phyloP scores from a whole-genome alignment of 2,797 vertebrate species.

The Clamator glandarius region DNA sequence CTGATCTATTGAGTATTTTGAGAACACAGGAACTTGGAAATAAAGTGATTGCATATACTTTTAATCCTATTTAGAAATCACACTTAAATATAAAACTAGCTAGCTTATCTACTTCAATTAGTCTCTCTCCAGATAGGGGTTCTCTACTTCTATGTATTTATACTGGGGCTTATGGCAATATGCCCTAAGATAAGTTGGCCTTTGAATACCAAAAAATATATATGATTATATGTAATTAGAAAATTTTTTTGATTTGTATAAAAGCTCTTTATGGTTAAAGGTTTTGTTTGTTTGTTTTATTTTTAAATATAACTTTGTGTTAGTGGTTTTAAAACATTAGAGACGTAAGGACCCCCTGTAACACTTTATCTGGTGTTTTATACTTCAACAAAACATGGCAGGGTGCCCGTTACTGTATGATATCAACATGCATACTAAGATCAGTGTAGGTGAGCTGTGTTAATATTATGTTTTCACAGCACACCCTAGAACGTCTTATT shows the following conservation, averaged over 20 bases:
- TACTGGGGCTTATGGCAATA: neutral
- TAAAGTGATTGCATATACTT: neutral
- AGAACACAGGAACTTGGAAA: neutral
- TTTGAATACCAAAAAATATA: neutral
- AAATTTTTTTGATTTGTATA: neutral
- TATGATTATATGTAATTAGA: neutral
- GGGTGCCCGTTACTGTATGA: neutral
- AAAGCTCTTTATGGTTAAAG: neutral
- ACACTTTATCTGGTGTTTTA: conserved; percentile 14
- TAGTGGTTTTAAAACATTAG: neutral
- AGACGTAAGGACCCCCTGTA: neutral
- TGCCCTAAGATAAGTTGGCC: neutral
- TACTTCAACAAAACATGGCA: neutral
- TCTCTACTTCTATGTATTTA: neutral
- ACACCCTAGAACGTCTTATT: conserved; percentile 47
- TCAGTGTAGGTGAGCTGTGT: neutral
- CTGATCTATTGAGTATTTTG: neutral
- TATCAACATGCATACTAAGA: neutral
- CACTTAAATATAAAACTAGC: neutral
- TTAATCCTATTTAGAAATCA: neutral
- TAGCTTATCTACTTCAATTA: neutral
- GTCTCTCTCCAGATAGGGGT: neutral
- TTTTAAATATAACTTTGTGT: neutral
- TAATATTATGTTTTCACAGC: conserved; percentile 57
- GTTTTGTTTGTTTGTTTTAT: neutral